Conservation (phyloP, 2,113 vertebrate species). For the Seriola dumerili region DNA sequence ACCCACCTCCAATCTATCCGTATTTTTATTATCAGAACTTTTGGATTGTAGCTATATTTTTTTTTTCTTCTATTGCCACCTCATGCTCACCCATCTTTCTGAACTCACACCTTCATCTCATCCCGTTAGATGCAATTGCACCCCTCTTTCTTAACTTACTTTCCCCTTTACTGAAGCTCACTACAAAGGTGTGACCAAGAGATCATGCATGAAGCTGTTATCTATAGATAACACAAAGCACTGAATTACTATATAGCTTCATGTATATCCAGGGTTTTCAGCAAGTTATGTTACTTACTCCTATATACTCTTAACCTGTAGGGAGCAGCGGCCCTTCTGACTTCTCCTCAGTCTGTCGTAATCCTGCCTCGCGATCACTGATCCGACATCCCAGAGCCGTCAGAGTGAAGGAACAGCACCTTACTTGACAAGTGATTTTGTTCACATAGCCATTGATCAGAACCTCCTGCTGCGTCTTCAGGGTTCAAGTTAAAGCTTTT, state of each 20-base stretch:
- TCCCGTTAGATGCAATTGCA: too few relatives aligned
- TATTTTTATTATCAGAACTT: too few relatives aligned
- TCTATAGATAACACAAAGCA: neutral
- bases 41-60: too few relatives aligned
- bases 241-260: neutral
- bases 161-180: neutral
- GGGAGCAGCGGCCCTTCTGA: slow-evolving; percentile 11
- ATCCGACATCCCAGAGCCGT: slow-evolving; percentile 3
- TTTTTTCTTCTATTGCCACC: too few relatives aligned
- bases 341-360: neutral
- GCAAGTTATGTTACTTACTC: too few relatives aligned
- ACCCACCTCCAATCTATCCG: neutral
- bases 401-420: neutral
- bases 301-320: neutral
- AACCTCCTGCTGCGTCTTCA: neutral
- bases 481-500: neutral
- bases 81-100: too few relatives aligned
- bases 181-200: neutral
- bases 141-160: too few relatives aligned
- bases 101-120: too few relatives aligned
- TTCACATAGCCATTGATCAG: slow-evolving; percentile 23
- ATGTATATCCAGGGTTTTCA: too few relatives aligned
- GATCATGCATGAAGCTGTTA: neutral
- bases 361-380: neutral
- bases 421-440: slow-evolving; percentile 14